Conservation (phyloP, 2,113 vertebrate genomes). For the Coptodon bakossiorum region DNA sequence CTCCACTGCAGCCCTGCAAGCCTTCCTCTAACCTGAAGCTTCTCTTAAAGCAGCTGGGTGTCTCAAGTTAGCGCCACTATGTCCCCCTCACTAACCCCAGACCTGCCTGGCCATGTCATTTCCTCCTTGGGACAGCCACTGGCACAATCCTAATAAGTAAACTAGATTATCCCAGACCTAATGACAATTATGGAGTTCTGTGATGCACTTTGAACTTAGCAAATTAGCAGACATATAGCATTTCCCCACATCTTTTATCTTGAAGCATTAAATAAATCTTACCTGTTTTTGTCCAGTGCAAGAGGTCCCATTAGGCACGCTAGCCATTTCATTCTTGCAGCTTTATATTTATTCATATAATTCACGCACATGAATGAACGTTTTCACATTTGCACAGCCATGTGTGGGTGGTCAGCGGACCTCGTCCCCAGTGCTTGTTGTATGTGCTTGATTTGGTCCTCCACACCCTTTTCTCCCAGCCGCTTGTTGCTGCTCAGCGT, state of each 20-base stretch:
- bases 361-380: conserved; percentile 24
- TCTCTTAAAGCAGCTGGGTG: conserved; percentile 54
- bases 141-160: conserved; percentile 53
- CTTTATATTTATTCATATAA: conserved; percentile 6
- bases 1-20: conserved; percentile 31
- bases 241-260: background rate
- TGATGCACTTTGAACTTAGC: conserved; percentile 52
- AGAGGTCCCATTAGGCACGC: background rate
- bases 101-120: conserved; percentile 47
- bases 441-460: conserved; percentile 31
- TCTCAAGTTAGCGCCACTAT: conserved; percentile 38
- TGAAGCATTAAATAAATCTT: background rate
- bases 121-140: conserved; percentile 52
- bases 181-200: conserved; percentile 32
- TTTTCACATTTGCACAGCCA: conserved; percentile 15
- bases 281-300: background rate
- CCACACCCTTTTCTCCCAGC: conserved; percentile 42
- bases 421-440: conserved; percentile 25
- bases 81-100: conserved; percentile 3
- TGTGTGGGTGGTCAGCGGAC: conserved; percentile 53
- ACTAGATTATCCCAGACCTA: conserved; percentile 54
- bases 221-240: conserved; percentile 1
- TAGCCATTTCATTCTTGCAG: background rate
- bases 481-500: conserved; percentile 24
- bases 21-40: conserved; percentile 42